Evolutionary conservation across 2,113 vertebrate species (phyloP).

Genomic region (Thamnophis sirtalis): DNA sequence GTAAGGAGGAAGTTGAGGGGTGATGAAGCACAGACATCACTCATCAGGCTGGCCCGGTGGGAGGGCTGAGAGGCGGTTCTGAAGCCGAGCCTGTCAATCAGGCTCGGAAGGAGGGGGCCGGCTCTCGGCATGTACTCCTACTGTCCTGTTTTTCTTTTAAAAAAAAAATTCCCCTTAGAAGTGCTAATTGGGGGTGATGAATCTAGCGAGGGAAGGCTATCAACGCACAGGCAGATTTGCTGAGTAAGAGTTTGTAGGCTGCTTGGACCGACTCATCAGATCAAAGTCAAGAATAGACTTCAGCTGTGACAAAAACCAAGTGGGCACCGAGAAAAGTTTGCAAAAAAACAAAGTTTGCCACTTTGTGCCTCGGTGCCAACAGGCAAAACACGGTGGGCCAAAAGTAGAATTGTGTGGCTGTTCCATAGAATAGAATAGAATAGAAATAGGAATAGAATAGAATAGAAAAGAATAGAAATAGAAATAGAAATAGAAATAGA

Average conservation of each 20-base stretch:
- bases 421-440: neutral
- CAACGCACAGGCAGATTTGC: neutral
- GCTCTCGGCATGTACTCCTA: neutral
- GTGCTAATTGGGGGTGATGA: slow-evolving; percentile 38
- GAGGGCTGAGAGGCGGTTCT: neutral
- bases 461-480: no score
- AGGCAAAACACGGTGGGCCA: no score
- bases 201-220: slow-evolving; percentile 12
- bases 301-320: neutral
- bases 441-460: no score
- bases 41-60: neutral
- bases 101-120: neutral
- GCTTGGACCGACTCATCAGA: neutral
- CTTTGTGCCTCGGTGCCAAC: neutral
- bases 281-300: neutral
- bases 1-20: slow-evolving; percentile 25
- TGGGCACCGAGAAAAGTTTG: neutral
- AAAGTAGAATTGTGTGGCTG: neutral
- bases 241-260: slow-evolving; percentile 39
- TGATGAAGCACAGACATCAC: neutral
- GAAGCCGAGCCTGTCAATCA: neutral
- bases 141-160: neutral
- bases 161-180: neutral
- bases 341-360: neutral
- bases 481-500: no score